These are phyloP conservation scores for Trematomus loennbergii DNA, from an alignment of 2,113 vertebrate genomes.

Conservation along the genomic window DNA sequence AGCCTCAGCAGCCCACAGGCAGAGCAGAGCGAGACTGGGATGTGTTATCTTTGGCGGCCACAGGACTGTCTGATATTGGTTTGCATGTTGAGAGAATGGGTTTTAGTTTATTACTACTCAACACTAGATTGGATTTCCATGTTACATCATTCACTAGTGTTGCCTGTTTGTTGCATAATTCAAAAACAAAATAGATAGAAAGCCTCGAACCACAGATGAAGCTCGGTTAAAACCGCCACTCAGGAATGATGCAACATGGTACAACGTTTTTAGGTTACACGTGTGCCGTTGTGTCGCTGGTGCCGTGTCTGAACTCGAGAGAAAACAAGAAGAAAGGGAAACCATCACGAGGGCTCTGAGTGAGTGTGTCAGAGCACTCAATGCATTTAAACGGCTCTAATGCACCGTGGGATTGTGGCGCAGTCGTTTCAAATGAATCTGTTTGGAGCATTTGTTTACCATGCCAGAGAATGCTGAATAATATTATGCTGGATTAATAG, in stretches of 20 bases:
- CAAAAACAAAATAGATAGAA: constrained; percentile 35
- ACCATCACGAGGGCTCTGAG: constrained; percentile 43
- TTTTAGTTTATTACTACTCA: constrained; percentile 23
- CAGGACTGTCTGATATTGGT: constrained; percentile 12
- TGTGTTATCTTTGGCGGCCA: constrained; percentile 32
- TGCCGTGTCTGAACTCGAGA: constrained; percentile 27
- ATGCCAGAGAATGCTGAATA: constrained; percentile 62
- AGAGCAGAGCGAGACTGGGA: constrained; percentile 26
- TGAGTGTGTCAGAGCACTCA: constrained; percentile 34
- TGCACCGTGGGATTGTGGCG: constrained; percentile 69
- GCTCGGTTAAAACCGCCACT: constrained; percentile 15
- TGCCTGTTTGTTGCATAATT: constrained; percentile 60
- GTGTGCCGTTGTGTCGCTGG: constrained; percentile 4
- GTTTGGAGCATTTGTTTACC: constrained; percentile 75
- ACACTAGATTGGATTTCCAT: background rate
- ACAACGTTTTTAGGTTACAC: constrained; percentile 39
- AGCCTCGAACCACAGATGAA: constrained; percentile 12
- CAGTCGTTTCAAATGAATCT: constrained; percentile 71
- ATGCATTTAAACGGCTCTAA: constrained; percentile 66
- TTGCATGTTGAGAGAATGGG: constrained; percentile 23
- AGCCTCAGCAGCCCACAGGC: constrained; percentile 43
- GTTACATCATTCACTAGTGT: constrained; percentile 46
- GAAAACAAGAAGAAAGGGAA: constrained; percentile 36
- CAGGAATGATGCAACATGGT: constrained; percentile 55
- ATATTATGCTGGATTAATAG: constrained; percentile 74